A percentile compares a stretch with the other conserved stretches of the same genome.
Conservation (phyloP, 2,797 vertebrate species). For the Myotis pilosus region DNA sequence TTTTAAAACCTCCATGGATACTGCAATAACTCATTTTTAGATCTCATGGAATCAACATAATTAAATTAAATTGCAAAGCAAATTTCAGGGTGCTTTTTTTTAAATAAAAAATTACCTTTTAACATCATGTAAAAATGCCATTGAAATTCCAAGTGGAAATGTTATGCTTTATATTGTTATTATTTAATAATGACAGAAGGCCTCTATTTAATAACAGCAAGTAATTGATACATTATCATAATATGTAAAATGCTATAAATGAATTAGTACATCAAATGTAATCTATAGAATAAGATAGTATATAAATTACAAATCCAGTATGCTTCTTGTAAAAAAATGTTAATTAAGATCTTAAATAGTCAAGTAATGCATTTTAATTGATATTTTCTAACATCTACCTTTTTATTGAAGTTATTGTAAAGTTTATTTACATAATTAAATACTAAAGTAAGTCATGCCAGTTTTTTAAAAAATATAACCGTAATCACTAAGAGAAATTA, state of each 20-base stretch:
- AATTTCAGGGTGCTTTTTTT: not conserved
- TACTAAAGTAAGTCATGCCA: not conserved
- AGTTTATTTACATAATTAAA: not conserved
- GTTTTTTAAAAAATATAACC: not conserved
- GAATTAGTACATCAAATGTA: not conserved
- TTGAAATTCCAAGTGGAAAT: not conserved
- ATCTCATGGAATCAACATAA: not conserved
- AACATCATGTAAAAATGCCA: not conserved
- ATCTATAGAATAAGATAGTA: not conserved
- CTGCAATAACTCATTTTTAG: conserved; percentile 1
- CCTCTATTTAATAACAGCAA: not conserved
- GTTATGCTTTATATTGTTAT: not conserved
- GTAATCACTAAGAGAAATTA: conserved; percentile 6
- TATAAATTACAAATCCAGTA: not conserved
- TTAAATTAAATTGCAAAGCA: conserved; percentile 38
- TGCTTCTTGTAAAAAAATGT: not conserved
- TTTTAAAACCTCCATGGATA: conserved; percentile 14
- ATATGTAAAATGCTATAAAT: not conserved
- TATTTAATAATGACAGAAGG: not conserved
- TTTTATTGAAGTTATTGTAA: not conserved
- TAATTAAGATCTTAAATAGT: not conserved
- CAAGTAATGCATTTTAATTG: not conserved
- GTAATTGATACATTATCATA: not conserved
- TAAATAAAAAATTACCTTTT: conserved; percentile 1
- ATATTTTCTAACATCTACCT: not conserved